phyloP scores from a whole-genome alignment of 1,140 invertebrate genomes.

The Pogonognathellus flavescens region DNA sequence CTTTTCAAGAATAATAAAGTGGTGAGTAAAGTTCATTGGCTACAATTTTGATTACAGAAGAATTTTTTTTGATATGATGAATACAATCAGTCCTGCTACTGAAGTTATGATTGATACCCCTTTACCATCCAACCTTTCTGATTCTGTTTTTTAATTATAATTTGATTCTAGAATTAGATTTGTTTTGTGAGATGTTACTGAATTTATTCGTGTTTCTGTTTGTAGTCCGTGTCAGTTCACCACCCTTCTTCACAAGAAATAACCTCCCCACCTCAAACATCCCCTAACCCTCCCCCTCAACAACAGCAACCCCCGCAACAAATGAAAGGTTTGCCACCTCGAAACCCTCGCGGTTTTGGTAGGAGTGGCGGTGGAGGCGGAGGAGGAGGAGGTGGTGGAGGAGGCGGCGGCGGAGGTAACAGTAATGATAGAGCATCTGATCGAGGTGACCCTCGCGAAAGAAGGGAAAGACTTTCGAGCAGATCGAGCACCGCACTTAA shows the following conservation, averaged over 20 bases:
- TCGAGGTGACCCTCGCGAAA: conserved; percentile 55
- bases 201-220: background rate
- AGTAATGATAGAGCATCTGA: conserved; percentile 56
- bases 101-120: no score
- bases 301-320: background rate
- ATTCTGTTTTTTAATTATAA: no score
- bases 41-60: background rate
- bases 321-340: conserved; percentile 57
- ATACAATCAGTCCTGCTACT: no score
- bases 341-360: conserved; percentile 55
- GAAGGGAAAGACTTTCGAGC: conserved; percentile 62
- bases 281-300: conserved; percentile 58
- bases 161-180: background rate
- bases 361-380: conserved; percentile 10
- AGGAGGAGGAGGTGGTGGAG: conserved; percentile 3
- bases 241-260: conserved; percentile 25
- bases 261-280: conserved; percentile 65
- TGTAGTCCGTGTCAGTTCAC: conserved; percentile 40
- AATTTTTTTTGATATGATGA: no score
- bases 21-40: conserved; percentile 36
- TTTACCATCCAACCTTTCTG: no score
- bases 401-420: conserved; percentile 54
- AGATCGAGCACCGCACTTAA: conserved; percentile 64
- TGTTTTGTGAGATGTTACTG: background rate
- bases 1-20: conserved; percentile 63